These are phyloP conservation scores for Psococerastis gibbosa DNA, from an alignment of 2,888 invertebrate genomes.

Conservation along the genomic window DNA sequence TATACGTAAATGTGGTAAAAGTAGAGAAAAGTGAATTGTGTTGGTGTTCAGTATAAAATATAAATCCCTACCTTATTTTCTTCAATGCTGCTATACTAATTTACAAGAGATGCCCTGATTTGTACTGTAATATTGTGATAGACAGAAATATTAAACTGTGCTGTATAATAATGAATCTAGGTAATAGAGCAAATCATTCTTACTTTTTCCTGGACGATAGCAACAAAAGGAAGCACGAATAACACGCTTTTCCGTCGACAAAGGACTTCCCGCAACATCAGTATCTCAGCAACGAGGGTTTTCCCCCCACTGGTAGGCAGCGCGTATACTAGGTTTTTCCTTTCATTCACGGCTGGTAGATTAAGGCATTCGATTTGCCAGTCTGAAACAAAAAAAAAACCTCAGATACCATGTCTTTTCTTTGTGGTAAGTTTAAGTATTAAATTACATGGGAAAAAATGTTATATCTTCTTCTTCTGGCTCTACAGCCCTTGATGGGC, in stretches of 20 bases:
- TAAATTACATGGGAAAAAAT: no score
- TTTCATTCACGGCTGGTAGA: constrained; percentile 47
- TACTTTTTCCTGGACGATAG: constrained; percentile 95
- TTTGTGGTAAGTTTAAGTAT: no score
- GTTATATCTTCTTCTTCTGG: no score
- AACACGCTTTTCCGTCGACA: constrained; percentile 64
- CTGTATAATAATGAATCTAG: not conserved
- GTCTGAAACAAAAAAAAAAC: constrained; percentile 33
- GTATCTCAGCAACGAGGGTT: constrained; percentile 88
- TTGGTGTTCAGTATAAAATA: no score
- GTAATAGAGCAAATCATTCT: constrained; percentile 13
- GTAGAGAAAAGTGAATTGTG: no score
- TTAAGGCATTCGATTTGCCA: constrained; percentile 90
- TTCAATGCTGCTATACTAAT: not conserved
- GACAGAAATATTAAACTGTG: not conserved
- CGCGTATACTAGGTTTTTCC: constrained; percentile 75
- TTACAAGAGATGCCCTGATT: no score
- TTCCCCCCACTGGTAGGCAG: constrained; percentile 95
- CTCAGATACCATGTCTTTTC: no score
- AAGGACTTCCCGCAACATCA: constrained; percentile 72
- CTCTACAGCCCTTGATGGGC: no score
- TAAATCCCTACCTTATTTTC: no score
- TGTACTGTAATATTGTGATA: no score
- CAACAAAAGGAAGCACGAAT: constrained; percentile 84
- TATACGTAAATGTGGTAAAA: no score